Conservation (phyloP, 2,113 vertebrate genomes). For the Etheostoma cragini region DNA sequence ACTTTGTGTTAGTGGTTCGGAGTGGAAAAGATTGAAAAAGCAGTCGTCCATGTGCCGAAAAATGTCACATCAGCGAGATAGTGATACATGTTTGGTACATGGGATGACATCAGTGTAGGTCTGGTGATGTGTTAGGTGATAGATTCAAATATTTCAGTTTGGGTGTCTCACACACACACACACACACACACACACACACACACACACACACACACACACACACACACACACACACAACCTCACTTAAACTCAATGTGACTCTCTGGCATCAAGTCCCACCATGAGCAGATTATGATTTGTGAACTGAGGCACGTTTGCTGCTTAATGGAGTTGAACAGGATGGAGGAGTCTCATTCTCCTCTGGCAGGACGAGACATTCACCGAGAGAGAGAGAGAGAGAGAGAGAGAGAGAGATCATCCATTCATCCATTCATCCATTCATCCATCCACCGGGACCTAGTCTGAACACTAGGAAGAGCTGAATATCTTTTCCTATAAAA, state of each 20-base stretch:
- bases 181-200: not conserved
- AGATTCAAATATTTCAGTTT: constrained; percentile 29
- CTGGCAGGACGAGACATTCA: constrained; percentile 48
- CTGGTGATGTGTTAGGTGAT: constrained; percentile 13
- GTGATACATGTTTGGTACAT: not conserved
- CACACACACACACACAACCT: not conserved
- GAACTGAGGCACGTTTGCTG: constrained; percentile 70
- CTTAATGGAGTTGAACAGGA: constrained; percentile 77
- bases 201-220: not conserved
- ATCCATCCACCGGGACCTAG: constrained; percentile 38
- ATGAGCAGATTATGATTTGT: constrained; percentile 69
- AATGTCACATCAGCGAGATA: constrained; percentile 33
- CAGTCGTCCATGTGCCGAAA: constrained; percentile 34
- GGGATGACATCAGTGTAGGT: constrained; percentile 4
- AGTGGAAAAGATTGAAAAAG: constrained; percentile 47
- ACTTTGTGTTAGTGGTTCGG: not conserved
- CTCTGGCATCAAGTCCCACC: constrained; percentile 45
- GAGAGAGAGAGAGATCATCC: not conserved
- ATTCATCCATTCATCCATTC: too few relatives aligned
- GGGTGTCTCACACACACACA: not conserved
- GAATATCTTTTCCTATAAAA: constrained; percentile 86
- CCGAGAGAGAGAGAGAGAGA: constrained; percentile 11
- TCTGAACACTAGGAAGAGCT: constrained; percentile 88
- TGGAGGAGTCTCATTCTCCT: constrained; percentile 65
- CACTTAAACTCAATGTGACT: constrained; percentile 49